Conservation (phyloP, 2,888 invertebrate species). For the Vanessa cardui region DNA sequence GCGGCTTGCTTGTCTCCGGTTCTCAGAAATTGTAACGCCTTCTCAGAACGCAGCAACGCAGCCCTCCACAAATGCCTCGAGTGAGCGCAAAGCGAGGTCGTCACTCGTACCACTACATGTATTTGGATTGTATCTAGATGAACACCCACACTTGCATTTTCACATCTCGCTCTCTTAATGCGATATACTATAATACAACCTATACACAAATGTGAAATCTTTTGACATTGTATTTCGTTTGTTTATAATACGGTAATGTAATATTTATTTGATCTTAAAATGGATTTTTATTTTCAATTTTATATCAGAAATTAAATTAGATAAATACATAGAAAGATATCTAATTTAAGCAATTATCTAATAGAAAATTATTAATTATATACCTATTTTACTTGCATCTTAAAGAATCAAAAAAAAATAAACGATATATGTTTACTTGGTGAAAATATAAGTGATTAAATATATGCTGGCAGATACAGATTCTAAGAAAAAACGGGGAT, state of each 20-base stretch:
- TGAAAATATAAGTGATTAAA: background rate
- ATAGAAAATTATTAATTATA: no score
- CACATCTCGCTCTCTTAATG: conserved; percentile 45
- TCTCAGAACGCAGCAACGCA: conserved; percentile 78
- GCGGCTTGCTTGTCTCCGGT: conserved; percentile 76
- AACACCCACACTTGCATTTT: conserved; percentile 56
- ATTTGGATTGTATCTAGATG: conserved; percentile 57
- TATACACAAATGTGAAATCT: no score
- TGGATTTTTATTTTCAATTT: no score
- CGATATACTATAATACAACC: background rate
- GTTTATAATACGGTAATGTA: no score
- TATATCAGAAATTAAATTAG: no score
- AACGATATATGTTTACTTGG: no score
- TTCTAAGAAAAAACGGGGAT: conserved; percentile 58
- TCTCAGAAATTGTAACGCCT: conserved; percentile 82
- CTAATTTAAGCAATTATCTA: no score
- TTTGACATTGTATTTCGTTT: no score
- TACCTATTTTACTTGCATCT: no score
- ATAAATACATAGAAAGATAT: no score
- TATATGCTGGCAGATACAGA: conserved; percentile 20
- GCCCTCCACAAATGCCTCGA: conserved; percentile 67
- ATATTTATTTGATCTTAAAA: no score
- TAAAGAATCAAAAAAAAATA: no score
- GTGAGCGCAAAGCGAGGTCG: conserved; percentile 78
- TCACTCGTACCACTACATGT: conserved; percentile 59